Conservation (phyloP, 2,797 vertebrate species). For the Chiroxiphia lanceolata region DNA sequence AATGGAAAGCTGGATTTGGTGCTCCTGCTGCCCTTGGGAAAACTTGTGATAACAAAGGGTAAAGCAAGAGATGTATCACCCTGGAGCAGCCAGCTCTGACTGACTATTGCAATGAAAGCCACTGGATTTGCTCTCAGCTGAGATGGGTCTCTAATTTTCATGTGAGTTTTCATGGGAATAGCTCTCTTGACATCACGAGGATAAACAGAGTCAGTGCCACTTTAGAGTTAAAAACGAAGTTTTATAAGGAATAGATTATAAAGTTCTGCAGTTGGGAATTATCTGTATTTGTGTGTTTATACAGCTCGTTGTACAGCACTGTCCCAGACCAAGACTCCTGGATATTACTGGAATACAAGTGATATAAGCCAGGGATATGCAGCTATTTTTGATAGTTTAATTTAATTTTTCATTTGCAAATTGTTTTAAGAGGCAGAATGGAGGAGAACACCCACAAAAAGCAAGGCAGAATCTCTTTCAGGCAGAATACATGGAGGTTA, state of each 20-base stretch:
- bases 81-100: background rate
- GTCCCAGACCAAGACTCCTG: background rate
- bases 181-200: background rate
- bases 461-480: background rate
- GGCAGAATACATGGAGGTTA: background rate
- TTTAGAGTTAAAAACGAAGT: background rate
- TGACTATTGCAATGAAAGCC: rapidly evolving
- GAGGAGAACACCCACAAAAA: background rate
- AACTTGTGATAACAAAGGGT: background rate
- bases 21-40: background rate
- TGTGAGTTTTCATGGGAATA: background rate
- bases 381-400: background rate
- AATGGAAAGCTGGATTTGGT: background rate
- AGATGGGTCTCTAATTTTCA: background rate
- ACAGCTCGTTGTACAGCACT: background rate
- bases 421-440: background rate
- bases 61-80: background rate
- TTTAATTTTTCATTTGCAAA: background rate
- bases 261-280: background rate
- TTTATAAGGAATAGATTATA: background rate
- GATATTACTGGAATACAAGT: background rate
- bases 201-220: background rate
- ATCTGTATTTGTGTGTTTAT: background rate
- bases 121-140: background rate
- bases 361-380: background rate